A percentile compares a stretch with the other conserved stretches of the same genome.
phyloP scores from a whole-genome alignment of 2,888 invertebrate species.

The Lobophora halterata region DNA sequence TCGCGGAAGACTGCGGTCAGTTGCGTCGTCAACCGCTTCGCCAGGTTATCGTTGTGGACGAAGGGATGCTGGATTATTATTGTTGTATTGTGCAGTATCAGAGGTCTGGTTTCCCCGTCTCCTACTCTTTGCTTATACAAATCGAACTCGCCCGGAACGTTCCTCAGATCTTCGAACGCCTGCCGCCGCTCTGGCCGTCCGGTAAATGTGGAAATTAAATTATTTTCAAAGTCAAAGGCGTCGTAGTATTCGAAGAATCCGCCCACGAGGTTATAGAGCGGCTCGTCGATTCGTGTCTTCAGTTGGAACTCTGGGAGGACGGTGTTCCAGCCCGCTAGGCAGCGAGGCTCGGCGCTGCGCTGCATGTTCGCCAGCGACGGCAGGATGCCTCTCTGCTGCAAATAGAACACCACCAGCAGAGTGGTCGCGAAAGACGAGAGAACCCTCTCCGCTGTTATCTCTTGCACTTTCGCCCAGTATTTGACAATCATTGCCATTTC shows the following conservation, averaged over 20 bases:
- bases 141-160: neutral
- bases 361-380: slow-evolving; percentile 20
- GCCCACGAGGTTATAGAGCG: slow-evolving; percentile 39
- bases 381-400: slow-evolving; percentile 28
- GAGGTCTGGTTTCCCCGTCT: neutral
- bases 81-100: neutral
- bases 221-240: slow-evolving; percentile 24
- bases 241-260: slow-evolving; percentile 46
- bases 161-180: slow-evolving; percentile 1
- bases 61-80: slow-evolving; percentile 8
- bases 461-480: slow-evolving; percentile 13
- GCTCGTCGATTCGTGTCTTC: slow-evolving; percentile 10
- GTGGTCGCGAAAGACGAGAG: slow-evolving; percentile 15
- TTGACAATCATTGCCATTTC: slow-evolving; percentile 8
- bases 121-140: slow-evolving; percentile 2
- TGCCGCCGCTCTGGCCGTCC: neutral
- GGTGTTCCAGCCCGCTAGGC: slow-evolving; percentile 15
- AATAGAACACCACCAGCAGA: slow-evolving; percentile 31
- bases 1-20: neutral
- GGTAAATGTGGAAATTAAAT: slow-evolving; percentile 3
- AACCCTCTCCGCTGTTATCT: neutral
- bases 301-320: slow-evolving; percentile 5
- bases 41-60: slow-evolving; percentile 1
- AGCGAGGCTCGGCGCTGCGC: slow-evolving; percentile 1
- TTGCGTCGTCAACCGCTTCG: neutral